A percentile compares a stretch with the other conserved stretches of the same genome.
phyloP scores from a whole-genome alignment of 2,113 vertebrate genomes.

The Macaca mulatta region DNA sequence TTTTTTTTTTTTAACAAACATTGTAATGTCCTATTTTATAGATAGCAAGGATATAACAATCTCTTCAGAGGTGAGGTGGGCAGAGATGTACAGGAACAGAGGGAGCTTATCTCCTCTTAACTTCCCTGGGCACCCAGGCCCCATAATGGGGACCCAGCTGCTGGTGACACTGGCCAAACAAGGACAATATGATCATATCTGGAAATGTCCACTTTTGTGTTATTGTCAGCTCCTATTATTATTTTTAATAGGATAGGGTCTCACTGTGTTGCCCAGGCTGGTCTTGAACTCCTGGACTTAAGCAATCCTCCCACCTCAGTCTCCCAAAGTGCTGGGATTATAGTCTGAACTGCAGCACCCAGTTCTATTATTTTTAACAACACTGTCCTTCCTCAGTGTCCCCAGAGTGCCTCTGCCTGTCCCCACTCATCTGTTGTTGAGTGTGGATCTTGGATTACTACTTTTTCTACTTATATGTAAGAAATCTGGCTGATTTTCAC shows the following conservation, averaged over 20 bases:
- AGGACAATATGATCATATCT: background rate
- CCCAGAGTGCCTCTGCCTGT: background rate
- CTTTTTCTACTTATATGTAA: conserved; percentile 46
- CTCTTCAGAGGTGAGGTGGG: background rate
- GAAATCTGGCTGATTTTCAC: conserved; percentile 45
- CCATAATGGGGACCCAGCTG: background rate
- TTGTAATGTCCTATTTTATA: background rate
- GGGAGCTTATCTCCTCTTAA: rapidly evolving
- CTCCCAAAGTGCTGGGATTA: background rate
- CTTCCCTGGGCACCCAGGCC: background rate
- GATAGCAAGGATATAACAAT: background rate
- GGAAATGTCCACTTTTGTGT: background rate
- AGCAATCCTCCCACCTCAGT: background rate
- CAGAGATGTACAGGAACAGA: background rate
- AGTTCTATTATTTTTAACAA: background rate
- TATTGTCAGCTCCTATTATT: background rate
- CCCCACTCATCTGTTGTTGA: background rate
- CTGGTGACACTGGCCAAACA: background rate
- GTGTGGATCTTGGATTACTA: background rate
- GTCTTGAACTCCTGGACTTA: background rate
- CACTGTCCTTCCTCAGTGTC: background rate
- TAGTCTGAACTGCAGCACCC: background rate
- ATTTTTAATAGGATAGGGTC: background rate
- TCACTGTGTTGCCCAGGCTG: background rate
- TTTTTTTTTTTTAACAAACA: background rate